A percentile compares a stretch with the other conserved stretches of the same genome.
phyloP scores from a whole-genome alignment of 2,888 invertebrate genomes.

The Taphrorychus bicolor region DNA sequence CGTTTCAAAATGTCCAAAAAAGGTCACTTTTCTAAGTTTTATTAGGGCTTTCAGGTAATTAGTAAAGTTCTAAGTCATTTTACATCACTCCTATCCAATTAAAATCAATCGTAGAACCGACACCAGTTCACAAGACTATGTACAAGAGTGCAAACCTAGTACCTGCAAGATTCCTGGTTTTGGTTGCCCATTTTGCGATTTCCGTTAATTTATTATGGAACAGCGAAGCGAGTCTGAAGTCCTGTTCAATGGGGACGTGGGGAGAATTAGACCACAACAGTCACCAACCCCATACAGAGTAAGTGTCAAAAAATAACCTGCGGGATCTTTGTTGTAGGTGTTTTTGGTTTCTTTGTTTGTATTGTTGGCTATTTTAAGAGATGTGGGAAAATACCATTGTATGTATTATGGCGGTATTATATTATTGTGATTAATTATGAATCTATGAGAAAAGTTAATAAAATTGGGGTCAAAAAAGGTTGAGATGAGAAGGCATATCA shows the following conservation, averaged over 20 bases:
- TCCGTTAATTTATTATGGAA: constrained; percentile 73
- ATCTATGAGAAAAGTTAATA: too few species aligned
- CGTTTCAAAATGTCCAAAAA: too few species aligned
- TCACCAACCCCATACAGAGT: constrained; percentile 68
- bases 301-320: constrained; percentile 49
- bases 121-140: constrained; percentile 12
- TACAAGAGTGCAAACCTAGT: constrained; percentile 58
- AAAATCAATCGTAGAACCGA: too few species aligned
- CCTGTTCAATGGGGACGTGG: constrained; percentile 62
- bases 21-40: too few species aligned
- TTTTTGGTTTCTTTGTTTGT: background rate
- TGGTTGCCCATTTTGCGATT: constrained; percentile 74
- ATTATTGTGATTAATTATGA: too few species aligned
- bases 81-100: too few species aligned
- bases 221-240: constrained; percentile 64
- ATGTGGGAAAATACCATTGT: too few species aligned
- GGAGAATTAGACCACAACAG: constrained; percentile 63
- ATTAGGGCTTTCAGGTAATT: too few species aligned
- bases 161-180: constrained; percentile 74
- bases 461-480: too few species aligned
- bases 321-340: background rate
- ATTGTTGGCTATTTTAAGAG: background rate
- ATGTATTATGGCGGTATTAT: background rate
- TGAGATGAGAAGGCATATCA: too few species aligned
- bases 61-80: too few species aligned